Evolutionary conservation across 2,888 invertebrate species (phyloP).

Genomic region (Mesodorylaimus sp.): DNA sequence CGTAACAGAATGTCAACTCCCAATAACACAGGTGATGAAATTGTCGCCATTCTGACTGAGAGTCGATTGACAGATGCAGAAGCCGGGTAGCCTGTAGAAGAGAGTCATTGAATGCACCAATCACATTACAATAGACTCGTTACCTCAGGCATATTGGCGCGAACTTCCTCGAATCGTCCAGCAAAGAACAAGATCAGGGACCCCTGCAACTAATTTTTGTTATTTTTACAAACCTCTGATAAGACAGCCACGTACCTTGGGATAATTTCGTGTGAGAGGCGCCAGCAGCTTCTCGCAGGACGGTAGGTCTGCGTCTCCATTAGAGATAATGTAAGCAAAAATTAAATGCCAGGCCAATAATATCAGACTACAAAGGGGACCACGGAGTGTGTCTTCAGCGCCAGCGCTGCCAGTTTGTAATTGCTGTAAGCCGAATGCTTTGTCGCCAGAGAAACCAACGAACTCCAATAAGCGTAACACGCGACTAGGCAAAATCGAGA

Average conservation of each 20-base stretch:
- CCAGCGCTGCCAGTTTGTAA: neutral
- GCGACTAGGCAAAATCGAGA: slow-evolving; percentile 65
- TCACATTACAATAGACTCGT: slow-evolving; percentile 12
- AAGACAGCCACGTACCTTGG: too few relatives aligned
- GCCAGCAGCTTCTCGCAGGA: slow-evolving; percentile 53
- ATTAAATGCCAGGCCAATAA: slow-evolving; percentile 55
- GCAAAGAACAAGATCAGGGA: slow-evolving; percentile 80
- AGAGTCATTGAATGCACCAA: too few relatives aligned
- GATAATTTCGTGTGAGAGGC: slow-evolving; percentile 44
- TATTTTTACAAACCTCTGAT: too few relatives aligned
- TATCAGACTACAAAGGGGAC: slow-evolving; percentile 65
- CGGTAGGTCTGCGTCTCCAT: slow-evolving; percentile 55
- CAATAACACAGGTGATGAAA: slow-evolving; percentile 82
- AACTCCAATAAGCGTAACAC: slow-evolving; percentile 71
- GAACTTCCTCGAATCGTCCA: slow-evolving; percentile 61
- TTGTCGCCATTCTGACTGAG: slow-evolving; percentile 66
- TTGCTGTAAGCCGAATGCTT: slow-evolving; percentile 25
- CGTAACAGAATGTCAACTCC: slow-evolving; percentile 51
- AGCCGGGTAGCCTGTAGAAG: slow-evolving; percentile 53
- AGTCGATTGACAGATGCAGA: slow-evolving; percentile 60
- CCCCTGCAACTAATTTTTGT: too few relatives aligned
- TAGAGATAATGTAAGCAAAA: slow-evolving; percentile 20
- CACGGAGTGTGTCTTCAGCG: slow-evolving; percentile 48
- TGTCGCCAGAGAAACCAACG: slow-evolving; percentile 66
- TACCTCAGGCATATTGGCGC: slow-evolving; percentile 48